A percentile compares a stretch with the other conserved stretches of the same genome.
These are phyloP conservation scores for Pangasius macronema DNA, from an alignment of 2,797 vertebrate species.

Conservation along the genomic window DNA sequence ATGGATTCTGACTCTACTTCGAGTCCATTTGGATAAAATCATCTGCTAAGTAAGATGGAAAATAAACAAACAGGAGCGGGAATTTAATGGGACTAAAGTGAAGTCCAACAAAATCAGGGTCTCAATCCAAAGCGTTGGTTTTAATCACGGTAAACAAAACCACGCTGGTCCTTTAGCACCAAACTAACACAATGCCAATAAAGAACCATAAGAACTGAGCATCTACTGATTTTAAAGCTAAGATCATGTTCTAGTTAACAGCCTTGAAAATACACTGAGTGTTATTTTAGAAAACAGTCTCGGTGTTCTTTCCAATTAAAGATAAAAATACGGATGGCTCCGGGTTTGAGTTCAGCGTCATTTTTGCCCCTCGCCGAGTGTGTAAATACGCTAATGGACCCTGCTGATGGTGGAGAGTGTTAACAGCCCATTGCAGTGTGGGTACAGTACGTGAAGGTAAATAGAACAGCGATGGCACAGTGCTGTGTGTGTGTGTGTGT, in stretches of 20 bases:
- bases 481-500: constrained; percentile 50
- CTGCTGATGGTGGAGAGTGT: constrained; percentile 55
- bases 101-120: background rate
- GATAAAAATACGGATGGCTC: constrained; percentile 33
- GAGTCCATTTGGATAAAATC: background rate
- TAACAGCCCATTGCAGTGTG: constrained; percentile 59
- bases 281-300: constrained; percentile 26
- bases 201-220: background rate
- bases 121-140: background rate
- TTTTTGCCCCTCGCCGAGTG: constrained; percentile 49
- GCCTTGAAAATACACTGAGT: constrained; percentile 1
- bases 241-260: constrained; percentile 1
- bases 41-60: no score
- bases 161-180: background rate
- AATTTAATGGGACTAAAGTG: background rate
- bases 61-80: background rate
- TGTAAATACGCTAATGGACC: constrained; percentile 59
- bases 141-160: background rate
- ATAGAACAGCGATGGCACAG: constrained; percentile 45
- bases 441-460: constrained; percentile 56
- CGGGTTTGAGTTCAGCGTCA: constrained; percentile 41
- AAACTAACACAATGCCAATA: background rate
- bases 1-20: background rate
- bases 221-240: background rate
- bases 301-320: constrained; percentile 38